Evolutionary conservation across 2,797 vertebrate genomes (phyloP), one percentile per base, ranked within the genome.

Genomic region (Thaleichthys pacificus): DNA sequence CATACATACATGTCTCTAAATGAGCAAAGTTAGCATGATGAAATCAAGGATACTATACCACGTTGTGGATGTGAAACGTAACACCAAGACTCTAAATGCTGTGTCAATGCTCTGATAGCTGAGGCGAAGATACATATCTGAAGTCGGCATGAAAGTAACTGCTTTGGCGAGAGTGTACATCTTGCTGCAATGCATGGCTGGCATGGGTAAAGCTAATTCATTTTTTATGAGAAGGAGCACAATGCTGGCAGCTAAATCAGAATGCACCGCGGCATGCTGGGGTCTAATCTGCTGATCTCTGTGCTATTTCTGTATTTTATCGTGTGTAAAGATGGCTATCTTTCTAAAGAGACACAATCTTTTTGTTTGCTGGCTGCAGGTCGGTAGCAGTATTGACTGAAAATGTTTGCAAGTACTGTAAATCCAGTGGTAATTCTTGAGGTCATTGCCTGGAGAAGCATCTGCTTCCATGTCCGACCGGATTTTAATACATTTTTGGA

Each of bases 141-240:
- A 61, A 63, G 19, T 47, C 32, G 51, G 58, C 57, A 54, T 21
- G 38, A 30, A 30, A 67, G 51, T 5, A 56, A 56, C 51, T n/a
- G 51, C 17, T 56, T n/a, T 17, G 15, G 5, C 0, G 9, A 56
- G 51, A 56, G 51, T 6, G 19, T n/a, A 56, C 42, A 47, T 47
- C 42, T 42, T 56, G 1, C 28, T 57, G 17, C 24, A 56, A 32
- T 22, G 68, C 73, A 69, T 81, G 74, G 77, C 68, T 68, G 76
- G 69, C 28, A 71, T 77, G 76, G 81, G 76, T 82, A 86, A 85
- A 85, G 76, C 72, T 72, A 81, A 88, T 87, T 58, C 69, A 80
- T 86, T 79, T 86, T 90, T 83, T 85, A 86, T 86, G 79, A 88
- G 84, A 86, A 83, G 87, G 84, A 86, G 82, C 83, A 82, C 79